Conservation (phyloP, 2,797 vertebrate species). For the Nothura maculosa region DNA sequence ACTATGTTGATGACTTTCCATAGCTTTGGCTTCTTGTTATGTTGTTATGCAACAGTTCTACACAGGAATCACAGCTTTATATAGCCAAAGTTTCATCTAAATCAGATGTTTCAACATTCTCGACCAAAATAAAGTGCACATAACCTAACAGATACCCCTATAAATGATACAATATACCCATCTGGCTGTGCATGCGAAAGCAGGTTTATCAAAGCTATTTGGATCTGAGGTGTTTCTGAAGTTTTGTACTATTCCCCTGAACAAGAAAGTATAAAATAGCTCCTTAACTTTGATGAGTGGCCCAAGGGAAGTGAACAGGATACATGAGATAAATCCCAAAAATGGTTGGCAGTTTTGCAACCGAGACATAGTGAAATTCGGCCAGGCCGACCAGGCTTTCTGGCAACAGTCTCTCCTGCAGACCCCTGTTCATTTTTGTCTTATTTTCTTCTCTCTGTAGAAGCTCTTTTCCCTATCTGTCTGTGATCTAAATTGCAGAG, state of each 20-base stretch:
- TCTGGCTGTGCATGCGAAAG: background rate
- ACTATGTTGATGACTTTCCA: background rate
- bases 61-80: background rate
- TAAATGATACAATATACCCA: background rate
- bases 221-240: background rate
- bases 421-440: background rate
- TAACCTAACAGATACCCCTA: background rate
- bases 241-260: background rate
- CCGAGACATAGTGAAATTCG: conserved; percentile 1
- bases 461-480: background rate
- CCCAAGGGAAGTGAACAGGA: conserved; percentile 63
- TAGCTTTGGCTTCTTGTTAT: background rate
- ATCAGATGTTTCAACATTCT: background rate
- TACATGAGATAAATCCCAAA: conserved; percentile 80
- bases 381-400: background rate
- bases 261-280: background rate
- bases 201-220: background rate
- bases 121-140: background rate
- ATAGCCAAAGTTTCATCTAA: background rate
- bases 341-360: conserved; percentile 91
- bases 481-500: background rate
- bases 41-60: background rate
- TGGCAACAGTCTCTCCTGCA: background rate
- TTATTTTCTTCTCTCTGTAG: background rate
- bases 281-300: conserved; percentile 25